Base-by-base conservation (phyloP, 2,888 invertebrate species). In the Mesorhabditis belari region DNA sequence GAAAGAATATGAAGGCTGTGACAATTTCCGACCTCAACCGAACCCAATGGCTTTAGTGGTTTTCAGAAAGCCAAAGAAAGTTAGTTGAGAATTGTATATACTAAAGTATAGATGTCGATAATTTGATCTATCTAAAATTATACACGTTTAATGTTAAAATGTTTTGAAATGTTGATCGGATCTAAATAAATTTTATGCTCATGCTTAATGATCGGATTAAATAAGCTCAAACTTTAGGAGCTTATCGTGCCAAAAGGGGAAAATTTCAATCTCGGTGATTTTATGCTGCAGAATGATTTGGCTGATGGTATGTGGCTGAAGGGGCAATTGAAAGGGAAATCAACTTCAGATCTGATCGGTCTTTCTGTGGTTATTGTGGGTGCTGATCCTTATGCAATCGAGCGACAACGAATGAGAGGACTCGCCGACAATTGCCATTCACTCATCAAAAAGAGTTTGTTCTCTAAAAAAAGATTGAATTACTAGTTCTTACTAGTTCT, bases 381-480 rank as follows among this genome's bases (percentile, higher is more conserved):
- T 12, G 66, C 67, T 19, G 79, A 79, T 62, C 72, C 77, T 25
- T 79, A 73, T 57, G 72, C 77, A 44, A 79, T 79, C 44, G 79
- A 80, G 57, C 62, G 73, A 50, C 77, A 78, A 28, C 53, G 77
- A 27, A 25, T 77, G 12, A 52, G 65, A 12, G 76, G 75, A 26
- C 64, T 65, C 50, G 71, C 73, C 19, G 79, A 79, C 61, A 77
- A 79, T 55, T 79, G 79, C 62, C 77, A 80, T 54, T 75, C 77
- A 57, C 62, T 79, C 4, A 60, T 79, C 12, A 66, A 68, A 55
- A 64, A 71, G 29, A 74, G 77, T 77, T 9, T 52, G 64, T 52
- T n/a, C 49, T n/a, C n/a, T n/a, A n/a, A n/a, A n/a, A n/a, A n/a
- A n/a, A n/a, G n/a, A n/a, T n/a, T n/a, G n/a, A n/a, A n/a, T n/a